A percentile compares a stretch with the other conserved stretches of the same genome.
Conservation (phyloP, 2,888 invertebrate genomes). For the Chironomus tentans region DNA sequence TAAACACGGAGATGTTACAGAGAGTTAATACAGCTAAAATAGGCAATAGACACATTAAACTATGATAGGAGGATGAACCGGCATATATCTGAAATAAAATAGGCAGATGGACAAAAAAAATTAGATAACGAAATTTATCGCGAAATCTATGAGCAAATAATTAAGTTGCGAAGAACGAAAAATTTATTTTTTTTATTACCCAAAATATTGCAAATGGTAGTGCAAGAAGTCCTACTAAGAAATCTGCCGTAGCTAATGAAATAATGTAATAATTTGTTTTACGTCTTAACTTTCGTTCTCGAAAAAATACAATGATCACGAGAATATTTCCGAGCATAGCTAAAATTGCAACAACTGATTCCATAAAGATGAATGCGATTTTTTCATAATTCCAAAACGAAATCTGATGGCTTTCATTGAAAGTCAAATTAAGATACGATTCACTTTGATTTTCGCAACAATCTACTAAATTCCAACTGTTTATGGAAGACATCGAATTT, state of each 20-base stretch:
- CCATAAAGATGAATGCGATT: not conserved
- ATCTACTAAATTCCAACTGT: too few relatives aligned
- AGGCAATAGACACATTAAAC: slow-evolving; percentile 69
- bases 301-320: slow-evolving; percentile 17
- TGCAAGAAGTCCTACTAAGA: slow-evolving; percentile 4
- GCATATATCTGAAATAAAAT: not conserved
- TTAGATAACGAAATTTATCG: not conserved
- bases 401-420: too few relatives aligned
- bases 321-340: slow-evolving; percentile 12
- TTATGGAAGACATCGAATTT: too few relatives aligned
- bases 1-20: slow-evolving; percentile 87
- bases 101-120: not conserved
- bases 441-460: too few relatives aligned
- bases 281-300: not conserved
- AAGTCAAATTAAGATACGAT: too few relatives aligned
- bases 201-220: not conserved
- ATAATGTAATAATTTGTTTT: slow-evolving; percentile 22
- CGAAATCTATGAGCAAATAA: too few relatives aligned
- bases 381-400: too few relatives aligned
- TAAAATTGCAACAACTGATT: not conserved
- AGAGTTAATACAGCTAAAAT: slow-evolving; percentile 76
- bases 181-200: not conserved
- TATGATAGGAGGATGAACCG: too few relatives aligned
- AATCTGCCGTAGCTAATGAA: slow-evolving; percentile 9
- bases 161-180: too few relatives aligned